Evolutionary conservation across 1,140 invertebrate genomes (phyloP), one percentile per base, ranked within the genome.

Genomic region (Bombus sylvicola): DNA sequence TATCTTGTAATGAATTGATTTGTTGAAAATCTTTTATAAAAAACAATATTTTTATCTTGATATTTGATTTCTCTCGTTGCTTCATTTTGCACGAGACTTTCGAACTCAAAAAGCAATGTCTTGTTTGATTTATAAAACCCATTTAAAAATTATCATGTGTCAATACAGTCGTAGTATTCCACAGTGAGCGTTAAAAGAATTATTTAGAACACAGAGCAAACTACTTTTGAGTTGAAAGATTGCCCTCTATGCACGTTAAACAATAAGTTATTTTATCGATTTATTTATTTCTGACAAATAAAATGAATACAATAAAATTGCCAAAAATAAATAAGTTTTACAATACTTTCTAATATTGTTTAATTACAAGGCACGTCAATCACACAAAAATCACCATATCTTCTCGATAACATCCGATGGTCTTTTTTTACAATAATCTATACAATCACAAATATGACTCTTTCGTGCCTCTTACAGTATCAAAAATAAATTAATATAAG

Each of bases 401-500:
- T 34, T 34, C n/a, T 10, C n/a, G 8, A 74, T 41, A 18, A 69
- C 12, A 41, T 41, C 2, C 39, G n/a, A 18, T n/a, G 8, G 13
- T 22, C 47, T 25, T 12, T 39, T 39, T 69, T 25, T 25, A 28
- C 8, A 41, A 41, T 28, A 66, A 66, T 66, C n/a, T 9, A 18
- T 72, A 68, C 3, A 37, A 8, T 47, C 53, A 31, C 5, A 41
- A 47, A 10, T 5, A 74, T 68, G 66, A 83, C 71, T 66, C 62
- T 68, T 90, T 85, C 79, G 47, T 85, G 75, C 39, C 88, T 85
- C 28, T 71, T 34, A 31, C 8, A 90, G 53, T 90, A 90, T 79
- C 76, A 90, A 89, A 88, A 90, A 53, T 53, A 84, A 88, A 83
- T 88, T 62, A 64, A 66, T n/a, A 75, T 72, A 79, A 79, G 47